Evolutionary conservation across 2,113 vertebrate genomes (phyloP), one percentile per base, ranked within the genome.

Genomic region (Tenrec ecaudatus): DNA sequence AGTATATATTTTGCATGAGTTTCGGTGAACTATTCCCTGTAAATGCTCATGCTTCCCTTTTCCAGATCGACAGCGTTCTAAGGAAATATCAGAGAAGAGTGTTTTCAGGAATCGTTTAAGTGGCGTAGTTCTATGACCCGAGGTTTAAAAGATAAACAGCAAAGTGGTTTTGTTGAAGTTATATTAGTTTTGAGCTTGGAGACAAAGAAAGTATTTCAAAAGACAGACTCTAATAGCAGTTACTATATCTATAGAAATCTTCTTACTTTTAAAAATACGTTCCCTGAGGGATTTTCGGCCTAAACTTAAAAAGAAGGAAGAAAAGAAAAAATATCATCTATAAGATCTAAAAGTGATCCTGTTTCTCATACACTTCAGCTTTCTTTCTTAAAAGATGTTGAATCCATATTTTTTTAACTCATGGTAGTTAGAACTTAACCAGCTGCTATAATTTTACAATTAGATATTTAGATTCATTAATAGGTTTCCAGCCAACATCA

Each of bases 111-210:
- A 64, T 93, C 94, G 95, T 93, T 84, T 96, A 95, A 95, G 66
- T 96, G 60, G 88, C 97, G 90, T 36, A 87, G 82, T 93, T 97
- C 64, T 91, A 68, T 97, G 96, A 96, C 93, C 88, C 95, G 94
- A 94, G 92, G 82, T 96, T 98, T 97, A 95, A 97, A 98, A 96
- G 92, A 97, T 95, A 97, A 98, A 97, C 38, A 96, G 23, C 89
- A 85, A 91, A 96, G 93, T 95, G 94, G 77, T 91, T 97, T 96
- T 94, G 75, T 69, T 92, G 85, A 97, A 96, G 81, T 95, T 96
- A 88, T 94, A 85, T 90, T 96, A 95, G 58, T 97, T 98, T 97
- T 93, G 79, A 96, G 89, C 92, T 97, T 94, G 90, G 15, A 97
- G 95, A 97, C 91, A 98, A 97, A 97, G 94, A 90, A 95, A 87